A percentile compares a stretch with the other conserved stretches of the same genome.
Evolutionary conservation across 2,113 vertebrate species (phyloP).

Genomic region (Tenebrosternarchus preto): DNA sequence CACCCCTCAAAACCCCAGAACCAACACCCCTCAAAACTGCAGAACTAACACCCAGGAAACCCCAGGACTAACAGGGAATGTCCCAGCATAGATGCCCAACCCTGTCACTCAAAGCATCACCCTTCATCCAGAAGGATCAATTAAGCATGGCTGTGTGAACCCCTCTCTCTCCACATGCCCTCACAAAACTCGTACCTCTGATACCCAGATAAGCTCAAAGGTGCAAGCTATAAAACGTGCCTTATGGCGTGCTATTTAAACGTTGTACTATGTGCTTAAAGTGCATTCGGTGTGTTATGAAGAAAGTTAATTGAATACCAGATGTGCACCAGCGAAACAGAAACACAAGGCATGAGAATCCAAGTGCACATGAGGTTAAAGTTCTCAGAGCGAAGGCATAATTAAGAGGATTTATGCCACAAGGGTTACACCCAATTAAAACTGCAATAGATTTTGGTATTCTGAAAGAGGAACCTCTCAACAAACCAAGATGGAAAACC

Average conservation of each 20-base stretch:
- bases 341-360: not conserved
- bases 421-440: slow-evolving; percentile 2
- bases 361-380: not conserved
- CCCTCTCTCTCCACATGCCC: not conserved
- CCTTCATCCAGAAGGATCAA: slow-evolving; percentile 30
- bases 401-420: slow-evolving; percentile 48
- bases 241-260: not conserved
- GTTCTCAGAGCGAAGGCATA: slow-evolving; percentile 21
- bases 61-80: no score
- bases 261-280: not conserved
- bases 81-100: not conserved
- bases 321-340: slow-evolving; percentile 4
- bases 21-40: slow-evolving; percentile 8
- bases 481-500: not conserved
- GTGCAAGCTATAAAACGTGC: not conserved
- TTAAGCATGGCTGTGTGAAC: slow-evolving; percentile 20
- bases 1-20: slow-evolving; percentile 48
- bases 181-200: slow-evolving; percentile 10
- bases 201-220: slow-evolving; percentile 18
- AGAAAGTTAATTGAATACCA: not conserved
- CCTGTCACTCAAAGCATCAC: slow-evolving; percentile 7
- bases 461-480: slow-evolving; percentile 15
- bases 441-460: slow-evolving; percentile 2
- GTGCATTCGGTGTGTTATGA: slow-evolving; percentile 13
- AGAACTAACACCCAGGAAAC: no score